phyloP scores from a whole-genome alignment of 2,888 invertebrate genomes.

The Cistogaster globosa region DNA sequence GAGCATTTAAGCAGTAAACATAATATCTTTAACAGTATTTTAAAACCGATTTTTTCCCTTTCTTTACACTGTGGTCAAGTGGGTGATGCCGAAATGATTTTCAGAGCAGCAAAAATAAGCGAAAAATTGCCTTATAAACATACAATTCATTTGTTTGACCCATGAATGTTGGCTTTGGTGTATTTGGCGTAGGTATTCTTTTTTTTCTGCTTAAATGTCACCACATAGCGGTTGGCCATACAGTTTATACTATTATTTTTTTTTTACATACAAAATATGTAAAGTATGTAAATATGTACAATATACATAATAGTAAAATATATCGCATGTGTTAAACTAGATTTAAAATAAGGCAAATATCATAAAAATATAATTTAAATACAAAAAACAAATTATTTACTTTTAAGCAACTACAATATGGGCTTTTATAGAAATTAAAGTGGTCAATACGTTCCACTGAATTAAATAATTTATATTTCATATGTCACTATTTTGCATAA shows the following conservation, averaged over 20 bases:
- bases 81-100: slow-evolving; percentile 70
- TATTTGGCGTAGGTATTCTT: slow-evolving; percentile 42
- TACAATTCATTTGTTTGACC: slow-evolving; percentile 71
- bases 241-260: slow-evolving; percentile 57
- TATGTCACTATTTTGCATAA: slow-evolving; percentile 74
- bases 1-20: slow-evolving; percentile 58
- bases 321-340: slow-evolving; percentile 68
- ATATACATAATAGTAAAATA: slow-evolving; percentile 52
- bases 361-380: slow-evolving; percentile 29
- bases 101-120: slow-evolving; percentile 22
- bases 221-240: slow-evolving; percentile 71
- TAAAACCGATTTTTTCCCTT: slow-evolving; percentile 35
- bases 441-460: neutral
- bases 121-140: slow-evolving; percentile 43
- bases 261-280: slow-evolving; percentile 3
- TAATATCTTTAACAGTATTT: slow-evolving; percentile 27
- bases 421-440: slow-evolving; percentile 12
- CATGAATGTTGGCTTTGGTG: slow-evolving; percentile 70
- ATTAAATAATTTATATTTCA: slow-evolving; percentile 50
- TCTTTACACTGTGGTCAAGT: slow-evolving; percentile 65
- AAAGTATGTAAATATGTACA: neutral
- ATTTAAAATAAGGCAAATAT: slow-evolving; percentile 53
- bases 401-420: slow-evolving; percentile 35
- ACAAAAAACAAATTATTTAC: slow-evolving; percentile 25
- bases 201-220: slow-evolving; percentile 66